Evolutionary conservation across 2,113 vertebrate genomes (phyloP).

Genomic region (Anarrhichthys ocellatus): DNA sequence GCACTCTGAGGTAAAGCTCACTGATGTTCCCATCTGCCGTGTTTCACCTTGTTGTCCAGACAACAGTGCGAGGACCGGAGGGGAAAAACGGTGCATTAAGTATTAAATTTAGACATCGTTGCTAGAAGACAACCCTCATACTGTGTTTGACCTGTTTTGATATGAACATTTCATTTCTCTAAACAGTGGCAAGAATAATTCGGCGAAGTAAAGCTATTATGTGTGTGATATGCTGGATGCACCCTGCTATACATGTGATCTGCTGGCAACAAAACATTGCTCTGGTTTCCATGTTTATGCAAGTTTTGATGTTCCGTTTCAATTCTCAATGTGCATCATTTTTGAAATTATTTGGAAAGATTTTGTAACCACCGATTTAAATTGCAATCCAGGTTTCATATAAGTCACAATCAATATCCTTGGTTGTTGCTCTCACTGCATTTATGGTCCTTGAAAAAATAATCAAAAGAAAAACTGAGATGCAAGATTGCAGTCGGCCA

Average conservation of each 20-base stretch:
- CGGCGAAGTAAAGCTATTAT: constrained; percentile 26
- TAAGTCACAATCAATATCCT: background rate
- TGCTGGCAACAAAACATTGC: constrained; percentile 4
- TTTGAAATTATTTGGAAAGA: background rate
- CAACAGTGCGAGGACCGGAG: constrained; percentile 32
- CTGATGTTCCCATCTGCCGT: constrained; percentile 70
- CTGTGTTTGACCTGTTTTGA: constrained; percentile 49
- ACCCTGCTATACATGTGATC: background rate
- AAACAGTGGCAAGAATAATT: constrained; percentile 55
- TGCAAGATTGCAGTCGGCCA: background rate
- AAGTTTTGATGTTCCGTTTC: constrained; percentile 10
- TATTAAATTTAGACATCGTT: constrained; percentile 46
- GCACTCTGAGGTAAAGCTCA: constrained; percentile 58
- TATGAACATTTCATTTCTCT: constrained; percentile 31
- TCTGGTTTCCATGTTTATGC: background rate
- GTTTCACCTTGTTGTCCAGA: constrained; percentile 42
- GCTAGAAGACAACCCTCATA: constrained; percentile 34
- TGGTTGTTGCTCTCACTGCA: background rate
- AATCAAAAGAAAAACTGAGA: constrained; percentile 5
- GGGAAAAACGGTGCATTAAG: constrained; percentile 43
- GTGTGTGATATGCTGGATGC: constrained; percentile 18
- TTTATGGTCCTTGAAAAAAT: constrained; percentile 1
- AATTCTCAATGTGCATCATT: background rate
- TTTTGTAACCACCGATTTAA: background rate
- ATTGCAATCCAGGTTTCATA: constrained; percentile 5